phyloP scores from a whole-genome alignment of 2,113 vertebrate species.

The Cichladusa arquata region DNA sequence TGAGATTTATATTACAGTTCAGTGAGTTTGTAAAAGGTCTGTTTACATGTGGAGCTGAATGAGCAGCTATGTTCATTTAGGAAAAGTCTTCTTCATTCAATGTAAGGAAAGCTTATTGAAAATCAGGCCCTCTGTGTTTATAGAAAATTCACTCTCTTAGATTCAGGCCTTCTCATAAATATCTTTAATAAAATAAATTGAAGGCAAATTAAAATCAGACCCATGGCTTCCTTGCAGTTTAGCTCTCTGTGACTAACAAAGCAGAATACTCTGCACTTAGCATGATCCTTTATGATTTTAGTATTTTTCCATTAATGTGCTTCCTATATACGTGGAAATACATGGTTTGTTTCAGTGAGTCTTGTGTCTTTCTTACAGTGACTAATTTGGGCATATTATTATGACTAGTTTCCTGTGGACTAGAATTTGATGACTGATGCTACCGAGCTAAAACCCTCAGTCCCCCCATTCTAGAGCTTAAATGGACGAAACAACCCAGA shows the following conservation, averaged over 20 bases:
- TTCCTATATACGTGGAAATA: not conserved
- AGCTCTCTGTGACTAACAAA: not conserved
- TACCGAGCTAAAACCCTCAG: not conserved
- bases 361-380: not conserved
- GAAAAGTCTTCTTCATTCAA: not conserved
- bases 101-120: not conserved
- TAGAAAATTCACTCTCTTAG: not conserved
- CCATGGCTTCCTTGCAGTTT: not conserved
- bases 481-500: not conserved
- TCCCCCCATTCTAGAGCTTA: not conserved
- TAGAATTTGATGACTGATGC: not conserved
- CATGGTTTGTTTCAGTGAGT: not conserved
- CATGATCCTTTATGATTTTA: not conserved
- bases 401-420: not conserved
- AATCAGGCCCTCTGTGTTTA: not conserved
- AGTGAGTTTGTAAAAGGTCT: not conserved
- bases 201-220: not conserved
- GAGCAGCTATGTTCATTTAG: not conserved
- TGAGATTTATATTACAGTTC: not conserved
- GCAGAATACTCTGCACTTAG: not conserved
- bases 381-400: not conserved
- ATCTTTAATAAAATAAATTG: not conserved
- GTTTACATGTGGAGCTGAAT: not conserved
- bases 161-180: not conserved
- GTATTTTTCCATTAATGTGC: not conserved